These are phyloP conservation scores for Craniophora ligustri DNA, from an alignment of 2,888 invertebrate species.

Conservation along the genomic window DNA sequence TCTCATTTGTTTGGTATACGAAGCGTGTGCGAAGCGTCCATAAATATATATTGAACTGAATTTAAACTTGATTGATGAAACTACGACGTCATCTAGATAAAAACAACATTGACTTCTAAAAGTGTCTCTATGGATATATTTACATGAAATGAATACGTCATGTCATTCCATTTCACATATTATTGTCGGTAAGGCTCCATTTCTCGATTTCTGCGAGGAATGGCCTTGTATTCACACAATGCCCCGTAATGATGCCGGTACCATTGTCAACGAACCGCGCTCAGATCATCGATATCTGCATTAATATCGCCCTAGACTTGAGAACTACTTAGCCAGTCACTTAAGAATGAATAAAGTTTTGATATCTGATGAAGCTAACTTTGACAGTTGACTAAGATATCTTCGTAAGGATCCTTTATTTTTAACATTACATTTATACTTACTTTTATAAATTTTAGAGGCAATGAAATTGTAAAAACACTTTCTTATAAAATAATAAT, in stretches of 20 bases:
- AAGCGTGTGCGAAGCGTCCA: too few species aligned
- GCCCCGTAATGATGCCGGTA: conserved; percentile 60
- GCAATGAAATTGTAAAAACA: background rate
- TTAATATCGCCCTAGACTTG: conserved; percentile 49
- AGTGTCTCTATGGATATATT: too few species aligned
- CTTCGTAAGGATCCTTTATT: background rate
- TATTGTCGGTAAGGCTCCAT: conserved; percentile 18
- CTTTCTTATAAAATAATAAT: conserved; percentile 12
- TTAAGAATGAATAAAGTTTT: background rate
- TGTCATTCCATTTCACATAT: too few species aligned
- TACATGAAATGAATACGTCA: too few species aligned
- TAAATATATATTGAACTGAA: too few species aligned
- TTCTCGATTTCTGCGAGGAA: conserved; percentile 41
- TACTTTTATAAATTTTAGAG: background rate
- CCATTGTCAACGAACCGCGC: conserved; percentile 62
- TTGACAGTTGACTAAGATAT: background rate
- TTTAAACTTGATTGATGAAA: too few species aligned
- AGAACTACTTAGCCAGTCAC: conserved; percentile 29
- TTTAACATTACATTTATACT: background rate
- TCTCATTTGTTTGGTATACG: too few species aligned
- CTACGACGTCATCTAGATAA: too few species aligned
- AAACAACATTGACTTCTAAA: too few species aligned
- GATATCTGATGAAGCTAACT: background rate
- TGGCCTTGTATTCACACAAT: conserved; percentile 63
- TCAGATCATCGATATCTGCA: conserved; percentile 62